Conservation (phyloP, 2,888 invertebrate species). For the Formica aserva region DNA sequence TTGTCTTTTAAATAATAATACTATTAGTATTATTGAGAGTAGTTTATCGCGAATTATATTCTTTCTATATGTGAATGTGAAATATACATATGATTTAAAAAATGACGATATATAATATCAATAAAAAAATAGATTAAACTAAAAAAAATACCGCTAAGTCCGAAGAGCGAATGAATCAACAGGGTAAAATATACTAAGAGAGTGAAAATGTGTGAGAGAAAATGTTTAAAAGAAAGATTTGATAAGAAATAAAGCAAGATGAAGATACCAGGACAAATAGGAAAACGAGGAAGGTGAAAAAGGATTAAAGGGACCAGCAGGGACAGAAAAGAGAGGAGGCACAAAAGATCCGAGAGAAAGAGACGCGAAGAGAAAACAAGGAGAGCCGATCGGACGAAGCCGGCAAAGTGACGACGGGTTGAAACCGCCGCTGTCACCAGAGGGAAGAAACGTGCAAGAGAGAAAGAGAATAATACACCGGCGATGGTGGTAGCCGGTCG, state of each 20-base stretch:
- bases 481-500: constrained; percentile 78
- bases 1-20: not conserved
- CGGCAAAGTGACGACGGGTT: constrained; percentile 49
- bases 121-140: not conserved
- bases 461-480: constrained; percentile 73
- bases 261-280: constrained; percentile 23
- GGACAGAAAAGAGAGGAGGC: not conserved
- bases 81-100: not conserved
- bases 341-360: not conserved
- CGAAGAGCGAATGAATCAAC: not conserved
- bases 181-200: not conserved
- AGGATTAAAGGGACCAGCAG: constrained; percentile 21
- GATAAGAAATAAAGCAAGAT: not conserved
- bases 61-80: no score
- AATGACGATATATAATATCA: not conserved
- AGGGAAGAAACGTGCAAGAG: constrained; percentile 55
- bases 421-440: constrained; percentile 46
- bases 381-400: constrained; percentile 23
- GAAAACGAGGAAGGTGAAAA: not conserved
- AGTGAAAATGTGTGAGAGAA: not conserved
- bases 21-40: not conserved
- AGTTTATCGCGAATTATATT: no score
- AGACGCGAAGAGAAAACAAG: not conserved
- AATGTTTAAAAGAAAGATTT: not conserved
- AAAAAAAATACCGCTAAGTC: no score